Percentiles rank a stretch among this genome's conserved stretches.
phyloP scores from a whole-genome alignment of 2,888 invertebrate species.

The Eupithecia pulchellata region DNA sequence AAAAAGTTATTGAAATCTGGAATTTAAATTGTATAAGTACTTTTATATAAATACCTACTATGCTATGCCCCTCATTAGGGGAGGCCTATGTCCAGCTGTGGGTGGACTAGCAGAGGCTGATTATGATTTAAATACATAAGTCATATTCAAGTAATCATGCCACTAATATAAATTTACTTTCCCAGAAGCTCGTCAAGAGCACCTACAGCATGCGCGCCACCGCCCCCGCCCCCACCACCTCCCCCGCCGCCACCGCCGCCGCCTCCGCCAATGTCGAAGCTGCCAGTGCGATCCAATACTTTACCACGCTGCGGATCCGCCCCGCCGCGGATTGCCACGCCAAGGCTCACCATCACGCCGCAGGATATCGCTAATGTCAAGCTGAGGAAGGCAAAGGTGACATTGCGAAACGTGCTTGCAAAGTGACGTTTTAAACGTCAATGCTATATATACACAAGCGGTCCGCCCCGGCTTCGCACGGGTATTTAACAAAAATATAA shows the following conservation, averaged over 20 bases:
- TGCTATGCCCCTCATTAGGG: too few relatives aligned
- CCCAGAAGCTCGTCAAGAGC: slow-evolving; percentile 51
- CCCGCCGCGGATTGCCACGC: slow-evolving; percentile 67
- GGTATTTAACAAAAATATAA: too few relatives aligned
- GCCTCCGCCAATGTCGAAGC: slow-evolving; percentile 51
- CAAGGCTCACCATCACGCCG: slow-evolving; percentile 75
- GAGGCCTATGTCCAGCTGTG: too few relatives aligned
- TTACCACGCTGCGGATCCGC: slow-evolving; percentile 76
- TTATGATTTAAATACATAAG: too few relatives aligned
- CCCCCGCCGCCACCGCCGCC: slow-evolving; percentile 66
- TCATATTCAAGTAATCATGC: not conserved
- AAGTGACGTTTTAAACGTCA: too few relatives aligned
- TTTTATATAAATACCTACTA: too few relatives aligned
- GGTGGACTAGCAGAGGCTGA: too few relatives aligned
- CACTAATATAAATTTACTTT: not conserved
- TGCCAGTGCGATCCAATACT: slow-evolving; percentile 65
- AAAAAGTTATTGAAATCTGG: too few relatives aligned
- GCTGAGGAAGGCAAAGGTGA: slow-evolving; percentile 75
- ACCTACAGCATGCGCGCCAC: slow-evolving; percentile 44
- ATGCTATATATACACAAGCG: too few relatives aligned
- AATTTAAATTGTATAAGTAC: too few relatives aligned
- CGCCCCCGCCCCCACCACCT: slow-evolving; percentile 66
- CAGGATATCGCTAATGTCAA: slow-evolving; percentile 81
- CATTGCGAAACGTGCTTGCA: not conserved
- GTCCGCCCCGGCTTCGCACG: too few relatives aligned